These are phyloP conservation scores for Dynastes maya DNA, from an alignment of 2,888 invertebrate genomes.

Conservation along the genomic window DNA sequence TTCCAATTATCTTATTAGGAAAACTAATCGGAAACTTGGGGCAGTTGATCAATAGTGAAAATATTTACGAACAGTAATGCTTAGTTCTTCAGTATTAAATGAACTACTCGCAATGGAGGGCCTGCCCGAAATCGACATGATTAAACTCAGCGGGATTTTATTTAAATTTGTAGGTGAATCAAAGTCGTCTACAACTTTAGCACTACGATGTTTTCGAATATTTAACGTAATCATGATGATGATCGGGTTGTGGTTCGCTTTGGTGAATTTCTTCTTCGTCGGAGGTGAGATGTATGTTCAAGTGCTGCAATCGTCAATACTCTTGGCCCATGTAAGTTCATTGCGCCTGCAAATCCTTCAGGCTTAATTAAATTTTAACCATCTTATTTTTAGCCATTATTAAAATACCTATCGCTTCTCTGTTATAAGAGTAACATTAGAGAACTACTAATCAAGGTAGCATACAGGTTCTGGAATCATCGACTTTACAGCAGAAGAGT, in stretches of 20 bases:
- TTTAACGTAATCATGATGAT: background rate
- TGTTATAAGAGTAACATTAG: too few relatives aligned
- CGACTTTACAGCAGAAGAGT: background rate
- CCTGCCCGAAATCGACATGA: background rate
- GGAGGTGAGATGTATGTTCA: background rate
- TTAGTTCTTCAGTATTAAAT: background rate
- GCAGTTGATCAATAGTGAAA: background rate
- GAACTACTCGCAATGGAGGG: background rate
- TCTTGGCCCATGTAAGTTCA: background rate
- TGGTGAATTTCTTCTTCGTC: background rate
- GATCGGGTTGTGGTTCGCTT: background rate
- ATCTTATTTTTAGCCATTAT: too few relatives aligned
- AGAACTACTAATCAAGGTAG: too few relatives aligned
- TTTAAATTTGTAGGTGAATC: background rate
- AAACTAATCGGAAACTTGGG: too few relatives aligned
- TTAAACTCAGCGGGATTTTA: background rate
- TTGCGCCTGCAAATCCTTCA: too few relatives aligned
- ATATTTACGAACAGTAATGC: background rate
- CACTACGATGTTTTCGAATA: background rate
- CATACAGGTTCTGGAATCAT: too few relatives aligned
- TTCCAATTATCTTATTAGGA: too few relatives aligned
- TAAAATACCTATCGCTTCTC: too few relatives aligned
- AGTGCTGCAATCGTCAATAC: background rate
- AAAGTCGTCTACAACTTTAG: background rate
- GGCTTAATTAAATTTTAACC: too few relatives aligned